Evolutionary conservation across 2,113 vertebrate species (phyloP).

Genomic region (Ammospiza nelsoni): DNA sequence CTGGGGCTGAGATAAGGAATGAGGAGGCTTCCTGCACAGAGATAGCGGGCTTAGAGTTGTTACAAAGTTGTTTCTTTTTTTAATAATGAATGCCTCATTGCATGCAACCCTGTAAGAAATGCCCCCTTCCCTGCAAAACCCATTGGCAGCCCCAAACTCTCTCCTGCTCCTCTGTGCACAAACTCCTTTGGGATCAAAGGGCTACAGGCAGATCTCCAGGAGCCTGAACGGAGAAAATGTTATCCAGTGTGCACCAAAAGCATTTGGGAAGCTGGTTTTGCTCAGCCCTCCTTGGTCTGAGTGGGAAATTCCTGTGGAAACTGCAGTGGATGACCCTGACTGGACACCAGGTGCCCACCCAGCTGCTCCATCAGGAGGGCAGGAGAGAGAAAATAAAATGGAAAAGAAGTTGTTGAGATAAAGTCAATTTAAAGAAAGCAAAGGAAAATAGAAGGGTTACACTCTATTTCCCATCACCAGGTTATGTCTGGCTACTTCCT

Average conservation of each 20-base stretch:
- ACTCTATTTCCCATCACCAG: not conserved
- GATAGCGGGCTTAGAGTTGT: not conserved
- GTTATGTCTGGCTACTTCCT: not conserved
- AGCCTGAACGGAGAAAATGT: rapidly evolving
- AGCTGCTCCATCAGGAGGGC: not conserved
- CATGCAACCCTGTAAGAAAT: not conserved
- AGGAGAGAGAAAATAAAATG: not conserved
- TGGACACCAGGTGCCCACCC: not conserved
- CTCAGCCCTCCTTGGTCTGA: not conserved
- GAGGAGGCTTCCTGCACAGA: not conserved
- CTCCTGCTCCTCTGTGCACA: not conserved
- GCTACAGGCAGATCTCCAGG: not conserved
- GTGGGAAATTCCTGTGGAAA: not conserved
- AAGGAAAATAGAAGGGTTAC: not conserved
- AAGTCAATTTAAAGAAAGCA: not conserved
- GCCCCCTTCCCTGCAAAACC: not conserved
- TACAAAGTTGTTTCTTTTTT: not conserved
- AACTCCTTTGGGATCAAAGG: rapidly evolving
- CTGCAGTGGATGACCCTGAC: not conserved
- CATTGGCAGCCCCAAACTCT: not conserved
- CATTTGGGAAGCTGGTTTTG: not conserved
- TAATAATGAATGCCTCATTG: not conserved
- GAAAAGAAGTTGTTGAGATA: not conserved
- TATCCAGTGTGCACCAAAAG: not conserved
- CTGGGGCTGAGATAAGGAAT: not conserved